Conservation (phyloP, 2,113 vertebrate genomes). For the Ailurus styani region DNA sequence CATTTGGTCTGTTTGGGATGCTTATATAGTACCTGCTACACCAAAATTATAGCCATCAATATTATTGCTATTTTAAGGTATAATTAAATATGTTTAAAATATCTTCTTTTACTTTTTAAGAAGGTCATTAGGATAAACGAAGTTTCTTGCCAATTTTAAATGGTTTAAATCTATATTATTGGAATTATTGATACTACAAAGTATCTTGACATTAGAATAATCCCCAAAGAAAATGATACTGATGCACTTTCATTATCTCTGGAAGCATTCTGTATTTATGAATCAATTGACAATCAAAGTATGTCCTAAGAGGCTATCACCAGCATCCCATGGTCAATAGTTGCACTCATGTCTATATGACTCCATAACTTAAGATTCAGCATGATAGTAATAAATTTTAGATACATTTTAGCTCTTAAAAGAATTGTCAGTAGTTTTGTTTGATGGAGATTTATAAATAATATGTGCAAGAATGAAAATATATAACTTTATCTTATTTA, state of each 20-base stretch:
- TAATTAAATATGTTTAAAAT: not conserved
- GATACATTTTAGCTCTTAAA: not conserved
- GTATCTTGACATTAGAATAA: not conserved
- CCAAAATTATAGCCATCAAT: not conserved
- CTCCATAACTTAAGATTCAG: not conserved
- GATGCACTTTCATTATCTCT: not conserved
- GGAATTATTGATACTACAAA: not conserved
- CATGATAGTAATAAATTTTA: not conserved
- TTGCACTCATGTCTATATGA: not conserved
- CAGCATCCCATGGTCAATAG: not conserved
- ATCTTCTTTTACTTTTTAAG: not conserved
- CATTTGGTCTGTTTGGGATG: not conserved
- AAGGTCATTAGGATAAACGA: not conserved
- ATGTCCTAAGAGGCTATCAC: not conserved
- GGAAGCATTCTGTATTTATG: not conserved
- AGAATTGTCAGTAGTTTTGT: not conserved
- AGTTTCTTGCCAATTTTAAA: not conserved
- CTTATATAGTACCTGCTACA: not conserved
- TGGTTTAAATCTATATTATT: not conserved
- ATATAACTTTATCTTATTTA: not conserved
- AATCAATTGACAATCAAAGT: not conserved
- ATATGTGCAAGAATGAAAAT: not conserved
- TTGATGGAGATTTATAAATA: not conserved
- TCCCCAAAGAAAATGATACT: not conserved
- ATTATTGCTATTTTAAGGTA: not conserved